Percentiles rank a stretch among this genome's conserved stretches.
These are phyloP conservation scores for Australoheros facetus DNA, from an alignment of 2,797 vertebrate species.

Conservation along the genomic window DNA sequence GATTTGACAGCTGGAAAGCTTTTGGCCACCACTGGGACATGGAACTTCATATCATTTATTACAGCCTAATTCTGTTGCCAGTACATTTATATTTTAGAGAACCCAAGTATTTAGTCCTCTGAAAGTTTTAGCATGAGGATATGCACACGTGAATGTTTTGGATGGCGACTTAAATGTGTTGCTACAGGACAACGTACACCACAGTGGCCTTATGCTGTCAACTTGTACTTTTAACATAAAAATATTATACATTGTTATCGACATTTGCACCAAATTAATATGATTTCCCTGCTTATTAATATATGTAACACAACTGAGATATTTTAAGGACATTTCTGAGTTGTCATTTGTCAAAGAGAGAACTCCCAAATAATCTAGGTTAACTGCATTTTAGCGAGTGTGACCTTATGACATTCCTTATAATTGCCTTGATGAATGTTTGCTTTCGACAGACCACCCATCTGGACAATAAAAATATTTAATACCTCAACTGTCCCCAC, in stretches of 20 bases:
- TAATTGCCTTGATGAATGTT: background rate
- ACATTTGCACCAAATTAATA: background rate
- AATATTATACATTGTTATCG: background rate
- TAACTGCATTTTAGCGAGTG: background rate
- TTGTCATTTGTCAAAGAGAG: background rate
- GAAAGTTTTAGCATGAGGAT: background rate
- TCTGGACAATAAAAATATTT: background rate
- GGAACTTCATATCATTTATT: background rate
- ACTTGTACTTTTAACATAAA: background rate
- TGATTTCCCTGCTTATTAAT: background rate
- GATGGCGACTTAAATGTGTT: background rate
- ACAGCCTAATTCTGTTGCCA: background rate
- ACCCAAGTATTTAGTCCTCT: background rate
- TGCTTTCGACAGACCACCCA: background rate
- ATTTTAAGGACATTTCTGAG: background rate
- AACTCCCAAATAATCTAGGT: background rate
- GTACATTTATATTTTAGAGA: background rate
- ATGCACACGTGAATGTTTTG: background rate
- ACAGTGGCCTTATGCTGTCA: slow-evolving; percentile 33
- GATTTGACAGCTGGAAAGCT: background rate
- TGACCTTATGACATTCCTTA: background rate
- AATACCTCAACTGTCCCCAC: background rate
- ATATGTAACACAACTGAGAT: background rate
- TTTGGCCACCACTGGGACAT: background rate
- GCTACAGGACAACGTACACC: slow-evolving; percentile 8